Base-by-base conservation (phyloP, 2,888 invertebrate species). In the Aphodius sticticus region DNA sequence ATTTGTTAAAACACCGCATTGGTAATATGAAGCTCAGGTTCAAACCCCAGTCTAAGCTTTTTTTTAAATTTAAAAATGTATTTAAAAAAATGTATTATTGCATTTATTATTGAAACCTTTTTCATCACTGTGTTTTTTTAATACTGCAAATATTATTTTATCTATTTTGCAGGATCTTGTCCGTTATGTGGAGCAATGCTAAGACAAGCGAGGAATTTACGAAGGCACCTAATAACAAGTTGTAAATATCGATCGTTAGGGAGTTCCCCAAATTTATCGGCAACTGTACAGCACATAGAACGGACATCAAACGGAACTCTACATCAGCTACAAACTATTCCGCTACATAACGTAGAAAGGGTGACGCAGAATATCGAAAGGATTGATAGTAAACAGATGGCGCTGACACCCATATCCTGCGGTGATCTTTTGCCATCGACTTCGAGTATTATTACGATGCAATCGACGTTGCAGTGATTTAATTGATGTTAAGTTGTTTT, bases 151-250 rank as follows among this genome's bases (percentile, higher is more conserved):
- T 16, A 16, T 26, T 3, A 70, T 70, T 53, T 6, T 35, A 36
- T 7, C 37, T 35, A 38, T 77, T 12, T 78, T 82, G 9, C 38
- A 83, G 82, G 92, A 26, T 90, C 91, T 75, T 92, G 92, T 87
- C 92, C 92, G 36, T 89, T 92, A 38, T 92, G 92, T 83, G 92
- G 92, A 82, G 91, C 92, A 77, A 91, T 92, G 76, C 89, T 92
- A 69, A 89, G 92, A 81, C 92, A 92, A 86, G 92, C 92, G 6
- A 89, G 92, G 79, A 92, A 92, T 85, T 86, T 92, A 79, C 89
- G 92, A 37, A 90, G 92, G 82, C 92, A 92, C 85, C 88, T 92
- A 79, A 91, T 84, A 78, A 84, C 84, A 7, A 84, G 84, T 77
- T 84, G 84, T 77, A 84, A 84, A 76, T 84, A 83, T 80, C 79